Conservation (phyloP, 2,888 invertebrate species). For the Xanthostigma xanthostigma region DNA sequence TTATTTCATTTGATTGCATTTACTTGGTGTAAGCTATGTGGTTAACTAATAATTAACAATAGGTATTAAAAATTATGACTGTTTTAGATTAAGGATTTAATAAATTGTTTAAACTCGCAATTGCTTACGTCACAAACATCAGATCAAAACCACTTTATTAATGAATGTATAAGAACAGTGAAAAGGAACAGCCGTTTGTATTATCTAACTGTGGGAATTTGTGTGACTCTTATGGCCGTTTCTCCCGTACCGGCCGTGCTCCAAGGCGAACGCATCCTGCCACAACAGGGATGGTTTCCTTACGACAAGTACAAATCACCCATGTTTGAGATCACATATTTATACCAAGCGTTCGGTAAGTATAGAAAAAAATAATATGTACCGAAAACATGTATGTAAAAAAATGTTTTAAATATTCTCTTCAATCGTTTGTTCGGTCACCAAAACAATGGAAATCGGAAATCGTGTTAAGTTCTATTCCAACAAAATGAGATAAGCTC, state of each 20-base stretch:
- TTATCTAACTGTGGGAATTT: neutral
- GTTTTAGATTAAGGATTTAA: conserved; percentile 1
- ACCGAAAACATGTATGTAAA: no score
- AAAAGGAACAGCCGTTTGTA: conserved; percentile 3
- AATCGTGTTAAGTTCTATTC: no score
- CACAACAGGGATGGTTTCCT: conserved; percentile 25
- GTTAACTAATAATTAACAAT: no score
- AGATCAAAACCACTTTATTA: conserved; percentile 5
- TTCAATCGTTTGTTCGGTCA: no score
- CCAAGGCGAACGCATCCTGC: conserved; percentile 8
- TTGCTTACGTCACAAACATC: conserved; percentile 1
- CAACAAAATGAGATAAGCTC: no score
- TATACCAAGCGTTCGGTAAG: neutral
- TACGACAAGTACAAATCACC: conserved; percentile 25
- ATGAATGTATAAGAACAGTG: conserved; percentile 3
- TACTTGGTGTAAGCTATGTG: no score
- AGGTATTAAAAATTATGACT: no score
- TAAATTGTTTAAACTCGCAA: conserved; percentile 1
- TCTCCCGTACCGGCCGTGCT: conserved; percentile 9
- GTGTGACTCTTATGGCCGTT: conserved; percentile 8
- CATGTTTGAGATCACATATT: neutral
- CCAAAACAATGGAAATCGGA: no score
- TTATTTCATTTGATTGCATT: no score
- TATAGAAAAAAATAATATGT: neutral
- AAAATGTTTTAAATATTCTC: no score